Evolutionary conservation across 2,888 invertebrate species (phyloP).

Genomic region (Phragmatobia fuliginosa): DNA sequence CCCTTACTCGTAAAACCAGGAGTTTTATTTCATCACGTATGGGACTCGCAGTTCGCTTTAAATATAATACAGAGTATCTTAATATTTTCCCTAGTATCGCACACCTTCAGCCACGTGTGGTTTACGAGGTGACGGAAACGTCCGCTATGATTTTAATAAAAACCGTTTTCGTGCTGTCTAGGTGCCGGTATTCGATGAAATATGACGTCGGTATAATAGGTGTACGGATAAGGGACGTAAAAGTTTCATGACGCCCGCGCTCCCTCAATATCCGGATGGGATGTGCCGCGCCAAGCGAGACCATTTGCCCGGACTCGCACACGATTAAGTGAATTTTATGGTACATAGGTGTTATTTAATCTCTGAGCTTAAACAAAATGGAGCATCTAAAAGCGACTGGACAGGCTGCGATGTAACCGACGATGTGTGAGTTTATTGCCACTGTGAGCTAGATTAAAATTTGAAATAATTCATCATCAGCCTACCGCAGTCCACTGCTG

Average conservation of each 20-base stretch:
- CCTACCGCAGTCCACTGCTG: too few relatives aligned
- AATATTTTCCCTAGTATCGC: constrained; percentile 32
- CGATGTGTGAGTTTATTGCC: neutral
- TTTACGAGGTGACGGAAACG: constrained; percentile 59
- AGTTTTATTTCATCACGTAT: constrained; percentile 27
- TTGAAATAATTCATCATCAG: too few relatives aligned
- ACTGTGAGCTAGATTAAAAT: too few relatives aligned
- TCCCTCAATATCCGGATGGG: constrained; percentile 60
- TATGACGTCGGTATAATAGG: constrained; percentile 59
- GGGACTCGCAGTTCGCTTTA: constrained; percentile 5
- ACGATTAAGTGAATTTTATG: constrained; percentile 54
- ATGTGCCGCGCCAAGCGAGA: constrained; percentile 38
- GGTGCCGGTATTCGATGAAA: constrained; percentile 53
- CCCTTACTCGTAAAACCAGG: constrained; percentile 25
- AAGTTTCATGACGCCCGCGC: constrained; percentile 62
- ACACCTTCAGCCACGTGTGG: constrained; percentile 44
- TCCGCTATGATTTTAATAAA: constrained; percentile 57
- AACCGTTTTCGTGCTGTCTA: constrained; percentile 47
- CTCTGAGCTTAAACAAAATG: constrained; percentile 7
- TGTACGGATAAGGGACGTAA: constrained; percentile 64
- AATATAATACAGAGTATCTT: constrained; percentile 26
- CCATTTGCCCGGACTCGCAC: constrained; percentile 40
- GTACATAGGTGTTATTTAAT: constrained; percentile 35
- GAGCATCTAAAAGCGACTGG: neutral
- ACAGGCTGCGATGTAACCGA: neutral